These are phyloP conservation scores for Melolontha melolontha DNA, from an alignment of 2,888 invertebrate genomes.

Conservation along the genomic window DNA sequence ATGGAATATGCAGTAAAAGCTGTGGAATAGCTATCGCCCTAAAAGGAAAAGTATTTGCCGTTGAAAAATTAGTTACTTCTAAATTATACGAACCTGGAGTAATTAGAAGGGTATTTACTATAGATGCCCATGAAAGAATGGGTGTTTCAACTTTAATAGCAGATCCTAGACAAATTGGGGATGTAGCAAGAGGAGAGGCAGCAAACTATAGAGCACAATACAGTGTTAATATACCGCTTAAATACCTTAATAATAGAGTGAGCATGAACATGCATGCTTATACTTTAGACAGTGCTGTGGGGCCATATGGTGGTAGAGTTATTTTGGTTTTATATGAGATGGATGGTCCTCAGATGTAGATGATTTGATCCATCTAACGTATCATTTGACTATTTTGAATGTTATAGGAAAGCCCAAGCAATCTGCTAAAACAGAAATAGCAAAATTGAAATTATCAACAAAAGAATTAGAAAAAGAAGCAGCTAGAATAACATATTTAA, in stretches of 20 bases:
- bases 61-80: slow-evolving; percentile 95
- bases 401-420: slow-evolving; percentile 98
- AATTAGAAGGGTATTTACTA: slow-evolving; percentile 90
- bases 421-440: slow-evolving; percentile 99
- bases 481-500: slow-evolving; percentile 91
- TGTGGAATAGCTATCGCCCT: slow-evolving; percentile 95
- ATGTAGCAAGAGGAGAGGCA: slow-evolving; percentile 94
- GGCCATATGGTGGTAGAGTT: slow-evolving; percentile 95
- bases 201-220: slow-evolving; percentile 92
- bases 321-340: slow-evolving; percentile 86
- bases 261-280: slow-evolving; percentile 98
- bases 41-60: slow-evolving; percentile 95
- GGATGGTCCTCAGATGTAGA: slow-evolving; percentile 89
- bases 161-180: slow-evolving; percentile 93
- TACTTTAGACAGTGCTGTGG: slow-evolving; percentile 97
- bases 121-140: slow-evolving; percentile 96
- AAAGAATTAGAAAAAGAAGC: slow-evolving; percentile 93
- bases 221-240: slow-evolving; percentile 87
- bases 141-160: slow-evolving; percentile 93
- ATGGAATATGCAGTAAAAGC: slow-evolving; percentile 99
- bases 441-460: slow-evolving; percentile 90
- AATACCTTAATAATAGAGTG: slow-evolving; percentile 90
- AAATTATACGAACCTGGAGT: slow-evolving; percentile 93
- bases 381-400: slow-evolving; percentile 94
- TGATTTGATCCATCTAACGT: slow-evolving; percentile 98